Evolutionary conservation across 2,113 vertebrate genomes (phyloP).

Genomic region (Scophthalmus maximus): DNA sequence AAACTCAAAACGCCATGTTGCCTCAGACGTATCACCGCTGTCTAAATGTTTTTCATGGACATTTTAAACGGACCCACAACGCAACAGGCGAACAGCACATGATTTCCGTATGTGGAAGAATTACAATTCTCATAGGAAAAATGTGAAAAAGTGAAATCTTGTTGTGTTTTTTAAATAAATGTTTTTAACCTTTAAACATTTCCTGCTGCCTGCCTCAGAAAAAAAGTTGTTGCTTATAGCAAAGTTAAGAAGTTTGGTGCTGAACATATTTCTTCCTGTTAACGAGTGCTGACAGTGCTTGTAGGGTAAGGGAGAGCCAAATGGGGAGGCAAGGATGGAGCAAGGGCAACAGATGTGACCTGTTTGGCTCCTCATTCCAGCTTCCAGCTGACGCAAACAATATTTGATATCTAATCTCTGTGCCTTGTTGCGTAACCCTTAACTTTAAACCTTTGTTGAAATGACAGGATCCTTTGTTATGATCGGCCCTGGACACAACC

Average conservation of each 20-base stretch:
- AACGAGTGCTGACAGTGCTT: constrained; percentile 45
- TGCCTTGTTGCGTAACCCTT: not conserved
- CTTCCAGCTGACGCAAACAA: constrained; percentile 51
- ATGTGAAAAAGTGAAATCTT: constrained; percentile 23
- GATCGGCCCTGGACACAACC: not conserved
- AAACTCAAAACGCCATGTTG: not conserved
- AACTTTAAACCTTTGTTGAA: not conserved
- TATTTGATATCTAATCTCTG: constrained; percentile 54
- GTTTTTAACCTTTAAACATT: constrained; percentile 44
- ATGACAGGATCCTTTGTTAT: constrained; percentile 5
- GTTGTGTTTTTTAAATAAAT: constrained; percentile 68
- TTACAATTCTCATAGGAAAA: not conserved
- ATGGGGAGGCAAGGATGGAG: constrained; percentile 17
- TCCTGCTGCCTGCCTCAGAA: not conserved
- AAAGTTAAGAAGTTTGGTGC: not conserved
- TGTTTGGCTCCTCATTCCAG: constrained; percentile 33
- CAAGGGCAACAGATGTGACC: constrained; percentile 57
- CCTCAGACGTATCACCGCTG: not conserved
- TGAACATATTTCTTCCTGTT: not conserved
- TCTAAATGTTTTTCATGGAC: too few relatives aligned
- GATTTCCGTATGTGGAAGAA: not conserved
- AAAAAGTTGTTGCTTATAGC: not conserved
- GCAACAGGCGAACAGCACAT: too few relatives aligned
- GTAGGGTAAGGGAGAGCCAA: not conserved
- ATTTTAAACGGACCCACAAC: too few relatives aligned